These are phyloP conservation scores for Chloroceryle amazona DNA, from an alignment of 2,797 vertebrate species.

Conservation along the genomic window DNA sequence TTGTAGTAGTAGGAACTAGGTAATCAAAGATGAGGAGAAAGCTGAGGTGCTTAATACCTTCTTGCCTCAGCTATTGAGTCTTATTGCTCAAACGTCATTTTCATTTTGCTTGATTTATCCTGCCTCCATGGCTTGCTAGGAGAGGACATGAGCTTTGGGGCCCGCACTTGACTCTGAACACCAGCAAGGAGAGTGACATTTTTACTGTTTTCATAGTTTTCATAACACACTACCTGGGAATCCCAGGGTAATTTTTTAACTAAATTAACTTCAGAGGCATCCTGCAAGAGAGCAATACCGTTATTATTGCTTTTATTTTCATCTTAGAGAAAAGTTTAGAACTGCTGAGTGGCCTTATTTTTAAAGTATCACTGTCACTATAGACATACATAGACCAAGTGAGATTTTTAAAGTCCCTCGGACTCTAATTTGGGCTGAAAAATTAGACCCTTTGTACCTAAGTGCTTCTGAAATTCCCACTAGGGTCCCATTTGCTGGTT, in stretches of 20 bases:
- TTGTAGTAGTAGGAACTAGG: no score
- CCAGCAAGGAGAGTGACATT: neutral
- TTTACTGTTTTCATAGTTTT: neutral
- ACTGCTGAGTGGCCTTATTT: neutral
- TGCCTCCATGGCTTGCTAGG: neutral
- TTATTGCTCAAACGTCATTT: neutral
- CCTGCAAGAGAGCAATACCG: neutral
- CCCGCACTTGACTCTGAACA: neutral
- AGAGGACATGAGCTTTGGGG: neutral
- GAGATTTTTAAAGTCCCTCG: conserved; percentile 16
- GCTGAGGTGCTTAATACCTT: no score
- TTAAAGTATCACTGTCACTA: neutral
- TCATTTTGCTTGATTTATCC: neutral
- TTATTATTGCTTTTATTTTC: neutral
- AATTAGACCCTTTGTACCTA: neutral
- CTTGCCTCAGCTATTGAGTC: neutral
- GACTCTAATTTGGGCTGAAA: conserved; percentile 19
- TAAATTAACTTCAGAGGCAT: neutral
- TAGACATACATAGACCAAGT: neutral
- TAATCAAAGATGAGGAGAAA: no score
- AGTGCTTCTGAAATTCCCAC: conserved; percentile 9
- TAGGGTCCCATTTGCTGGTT: neutral
- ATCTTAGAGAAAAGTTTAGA: neutral
- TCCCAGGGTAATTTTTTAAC: neutral
- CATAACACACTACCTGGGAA: neutral